Percentiles rank a stretch among this genome's conserved stretches.
Evolutionary conservation across 30 jellyfish, hydroid and myxozoan genomes (phyloP).

Genomic region (Rhopilema esculentum): DNA sequence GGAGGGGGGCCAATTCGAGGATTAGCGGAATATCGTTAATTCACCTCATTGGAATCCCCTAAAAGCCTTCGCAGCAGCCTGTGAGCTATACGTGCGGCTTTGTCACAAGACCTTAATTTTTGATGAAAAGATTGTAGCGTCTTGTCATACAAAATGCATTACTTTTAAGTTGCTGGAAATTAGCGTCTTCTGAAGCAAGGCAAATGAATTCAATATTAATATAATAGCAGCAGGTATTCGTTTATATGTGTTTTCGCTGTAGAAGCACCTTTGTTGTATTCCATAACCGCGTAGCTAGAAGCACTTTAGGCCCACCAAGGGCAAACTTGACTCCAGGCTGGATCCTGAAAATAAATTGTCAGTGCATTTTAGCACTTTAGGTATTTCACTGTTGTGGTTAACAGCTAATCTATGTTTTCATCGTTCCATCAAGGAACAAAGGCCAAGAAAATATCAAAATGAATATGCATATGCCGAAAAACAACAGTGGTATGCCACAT

Average conservation of each 20-base stretch:
- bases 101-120: neutral
- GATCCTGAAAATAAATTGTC: neutral
- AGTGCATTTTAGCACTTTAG: neutral
- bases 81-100: neutral
- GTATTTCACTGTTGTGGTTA: neutral
- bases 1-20: too few relatives aligned
- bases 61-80: too few relatives aligned
- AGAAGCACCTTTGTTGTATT: neutral
- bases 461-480: neutral
- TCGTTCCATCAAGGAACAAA: neutral
- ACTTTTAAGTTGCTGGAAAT: neutral
- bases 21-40: neutral
- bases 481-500: neutral
- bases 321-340: neutral
- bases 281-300: neutral
- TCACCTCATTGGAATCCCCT: neutral
- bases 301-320: neutral
- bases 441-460: neutral
- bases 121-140: neutral
- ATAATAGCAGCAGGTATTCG: neutral
- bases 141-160: neutral
- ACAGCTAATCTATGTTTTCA: too few relatives aligned
- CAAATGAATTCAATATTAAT: neutral
- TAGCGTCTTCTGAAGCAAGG: neutral
- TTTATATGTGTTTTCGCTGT: neutral